These are phyloP conservation scores for Blennius ocellaris DNA, from an alignment of 2,113 vertebrate genomes.

Conservation along the genomic window DNA sequence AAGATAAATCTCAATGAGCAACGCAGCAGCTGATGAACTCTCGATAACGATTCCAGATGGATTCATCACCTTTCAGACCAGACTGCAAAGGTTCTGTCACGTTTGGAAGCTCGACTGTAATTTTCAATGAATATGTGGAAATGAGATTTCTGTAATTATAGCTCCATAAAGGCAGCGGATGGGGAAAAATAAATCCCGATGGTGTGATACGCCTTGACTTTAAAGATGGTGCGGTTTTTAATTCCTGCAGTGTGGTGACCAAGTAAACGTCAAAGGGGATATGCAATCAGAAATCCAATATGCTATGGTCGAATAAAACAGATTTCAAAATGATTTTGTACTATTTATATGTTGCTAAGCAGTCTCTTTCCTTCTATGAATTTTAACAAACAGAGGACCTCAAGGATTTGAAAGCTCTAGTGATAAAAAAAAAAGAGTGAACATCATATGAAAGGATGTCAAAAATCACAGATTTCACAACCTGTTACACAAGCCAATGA, in stretches of 20 bases:
- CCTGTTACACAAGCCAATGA: too few relatives aligned
- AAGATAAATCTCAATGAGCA: not conserved
- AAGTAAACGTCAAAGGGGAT: slow-evolving; percentile 58
- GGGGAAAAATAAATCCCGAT: slow-evolving; percentile 48
- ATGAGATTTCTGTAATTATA: slow-evolving; percentile 54
- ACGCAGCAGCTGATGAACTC: slow-evolving; percentile 10
- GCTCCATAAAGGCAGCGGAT: slow-evolving; percentile 40
- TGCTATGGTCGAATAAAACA: slow-evolving; percentile 47
- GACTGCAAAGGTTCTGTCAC: slow-evolving; percentile 19
- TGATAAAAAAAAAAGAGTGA: not conserved
- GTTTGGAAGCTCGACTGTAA: not conserved
- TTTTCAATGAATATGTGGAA: slow-evolving; percentile 45
- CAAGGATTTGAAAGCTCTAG: not conserved
- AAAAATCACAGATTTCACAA: too few relatives aligned
- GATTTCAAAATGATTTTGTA: slow-evolving; percentile 28
- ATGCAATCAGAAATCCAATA: slow-evolving; percentile 27
- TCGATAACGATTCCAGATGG: slow-evolving; percentile 1
- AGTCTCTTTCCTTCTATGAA: slow-evolving; percentile 11
- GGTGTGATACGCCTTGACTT: slow-evolving; percentile 56
- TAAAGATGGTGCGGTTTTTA: slow-evolving; percentile 63
- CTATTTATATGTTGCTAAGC: not conserved
- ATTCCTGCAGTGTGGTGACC: slow-evolving; percentile 57
- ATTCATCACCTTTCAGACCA: not conserved
- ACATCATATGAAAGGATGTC: too few relatives aligned
- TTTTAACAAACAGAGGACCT: slow-evolving; percentile 1